Evolutionary conservation across 2,113 vertebrate genomes (phyloP), one percentile per base, ranked within the genome.

Genomic region (Peucedramus taeniatus): DNA sequence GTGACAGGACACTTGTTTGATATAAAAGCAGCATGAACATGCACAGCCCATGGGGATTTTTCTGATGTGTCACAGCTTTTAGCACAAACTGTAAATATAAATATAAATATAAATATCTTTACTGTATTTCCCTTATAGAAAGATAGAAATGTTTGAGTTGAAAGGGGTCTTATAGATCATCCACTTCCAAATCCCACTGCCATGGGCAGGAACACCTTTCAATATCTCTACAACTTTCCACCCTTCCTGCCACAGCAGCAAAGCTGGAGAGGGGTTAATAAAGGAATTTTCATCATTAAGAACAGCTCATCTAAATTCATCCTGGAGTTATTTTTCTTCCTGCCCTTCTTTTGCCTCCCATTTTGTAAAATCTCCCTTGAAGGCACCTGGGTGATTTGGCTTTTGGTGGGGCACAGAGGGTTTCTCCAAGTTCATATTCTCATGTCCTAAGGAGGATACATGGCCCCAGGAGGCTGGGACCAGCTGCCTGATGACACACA

Each of bases 301-400:
- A 76, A 11, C 33, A 35, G 11, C 28, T 81, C 59, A 64, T 66
- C 82, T 64, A 66, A 59, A 68, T 42, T 75, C 15, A 75, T 70
- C 86, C 60, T 13, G 14, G 39, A 51, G 64, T 78, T 83, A 33
- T 78, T 86, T 93, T 90, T 68, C 88, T 89, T 87, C 85, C 79
- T 89, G 35, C 31, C 7, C 4, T 87, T 50, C 65, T 68, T 90
- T 63, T 53, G 5, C 54, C 87, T 77, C 64, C 88, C 20, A 22
- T 95, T 83, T 61, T 80, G 11, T 9, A 86, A 86, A 72, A 35
- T 21, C 37, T 72, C 64, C 44, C 69, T 93, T 23, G 47, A 56
- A 87, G 68, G 42, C 60, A 90, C 19, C 28, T 31, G 87, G 10
- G 22, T 27, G 15, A 56, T 39, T 87, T 78, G 76, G 49, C 37